Evolutionary conservation across 2,888 invertebrate genomes (phyloP).

Genomic region (Acleris laterana): DNA sequence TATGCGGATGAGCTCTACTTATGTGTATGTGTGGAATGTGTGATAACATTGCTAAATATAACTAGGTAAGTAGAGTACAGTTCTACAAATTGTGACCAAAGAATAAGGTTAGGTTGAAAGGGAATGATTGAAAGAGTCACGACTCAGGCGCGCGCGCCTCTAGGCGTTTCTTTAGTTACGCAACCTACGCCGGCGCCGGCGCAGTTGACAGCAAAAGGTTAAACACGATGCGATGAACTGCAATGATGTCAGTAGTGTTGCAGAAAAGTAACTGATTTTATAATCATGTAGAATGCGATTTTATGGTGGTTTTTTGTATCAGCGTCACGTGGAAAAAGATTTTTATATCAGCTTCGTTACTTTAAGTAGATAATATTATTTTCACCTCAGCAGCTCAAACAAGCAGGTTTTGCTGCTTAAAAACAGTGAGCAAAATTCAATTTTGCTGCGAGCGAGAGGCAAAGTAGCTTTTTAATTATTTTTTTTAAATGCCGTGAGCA

Average conservation of each 20-base stretch:
- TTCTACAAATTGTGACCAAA: constrained; percentile 8
- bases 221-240: constrained; percentile 14
- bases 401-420: no score
- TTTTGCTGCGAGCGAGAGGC: no score
- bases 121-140: constrained; percentile 33
- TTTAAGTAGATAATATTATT: no score
- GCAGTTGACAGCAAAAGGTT: constrained; percentile 30
- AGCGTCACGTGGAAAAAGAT: not conserved
- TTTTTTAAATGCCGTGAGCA: no score
- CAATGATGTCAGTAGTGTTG: constrained; percentile 19
- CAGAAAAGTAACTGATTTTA: not conserved
- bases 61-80: not conserved
- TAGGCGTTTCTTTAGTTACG: constrained; percentile 28
- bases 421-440: no score
- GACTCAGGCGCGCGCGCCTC: constrained; percentile 21
- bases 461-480: no score
- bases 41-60: no score
- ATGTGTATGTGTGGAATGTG: no score
- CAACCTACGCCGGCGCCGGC: constrained; percentile 16
- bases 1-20: no score
- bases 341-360: no score
- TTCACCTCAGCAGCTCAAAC: no score
- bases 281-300: no score
- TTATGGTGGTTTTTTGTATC: not conserved
- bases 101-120: constrained; percentile 27